Base-by-base conservation (phyloP, 2,888 invertebrate genomes). In the Parthenolecanium corni region DNA sequence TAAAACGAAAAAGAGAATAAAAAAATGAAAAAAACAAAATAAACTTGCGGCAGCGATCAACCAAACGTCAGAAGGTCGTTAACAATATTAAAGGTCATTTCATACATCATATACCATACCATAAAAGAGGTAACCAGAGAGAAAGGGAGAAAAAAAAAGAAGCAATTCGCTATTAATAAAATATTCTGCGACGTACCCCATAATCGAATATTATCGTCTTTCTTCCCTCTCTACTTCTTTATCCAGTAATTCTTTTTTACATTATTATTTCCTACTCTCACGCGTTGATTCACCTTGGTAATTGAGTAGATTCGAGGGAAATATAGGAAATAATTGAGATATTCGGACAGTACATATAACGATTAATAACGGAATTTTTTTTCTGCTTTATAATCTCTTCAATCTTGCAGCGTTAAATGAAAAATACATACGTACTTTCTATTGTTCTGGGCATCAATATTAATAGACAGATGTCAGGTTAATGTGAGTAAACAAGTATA, bases 71-170 rank as follows among this genome's bases (percentile, higher is more conserved):
- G 49, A 49, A 49, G 49, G 49, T 21, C 49, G 49, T 49, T 49
- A 18, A 49, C 49, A 49, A 49, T n/a, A n/a, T 49, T 21, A 23
- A 49, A 49, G 49, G 49, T 49, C 49, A 23, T 21, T 49, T 14
- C n/a, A 18, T 20, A 44, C 20, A 49, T 14, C 23, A 23, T 49
- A 49, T 21, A 23, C 49, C 49, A 49, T 21, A 23, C 49, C 49
- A 49, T 49, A 49, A 21, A 49, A 3, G 49, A 18, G 49, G 49
- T 14, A 49, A 49, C 18, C 49, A 21, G 20, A 49, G 12, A 21
- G 21, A 49, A 21, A 49, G 21, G 20, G 21, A 49, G 21, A 20
- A 20, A 49, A 20, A 49, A 49, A 23, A 49, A 49, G 20, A 49
- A 49, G 49, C 21, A 20, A 49, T 23, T 49, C 49, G 49, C 46